Conservation (phyloP, 2,888 invertebrate species). For the Eurois occulta region DNA sequence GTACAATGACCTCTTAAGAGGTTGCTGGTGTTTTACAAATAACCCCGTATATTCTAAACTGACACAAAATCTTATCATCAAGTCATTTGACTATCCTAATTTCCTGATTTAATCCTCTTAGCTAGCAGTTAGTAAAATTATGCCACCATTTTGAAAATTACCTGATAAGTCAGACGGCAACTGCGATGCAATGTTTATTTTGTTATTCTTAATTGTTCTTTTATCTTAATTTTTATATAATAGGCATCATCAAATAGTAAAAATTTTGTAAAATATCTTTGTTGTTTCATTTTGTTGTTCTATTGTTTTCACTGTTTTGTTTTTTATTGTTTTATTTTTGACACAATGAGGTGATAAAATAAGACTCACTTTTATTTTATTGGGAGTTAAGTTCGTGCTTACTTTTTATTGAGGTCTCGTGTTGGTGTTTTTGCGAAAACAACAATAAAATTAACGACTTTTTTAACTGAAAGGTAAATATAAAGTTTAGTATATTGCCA, state of each 20-base stretch:
- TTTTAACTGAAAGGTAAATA: background rate
- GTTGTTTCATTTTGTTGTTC: conserved; percentile 12
- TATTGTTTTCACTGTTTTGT: conserved; percentile 7
- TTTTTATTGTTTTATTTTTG: conserved; percentile 21
- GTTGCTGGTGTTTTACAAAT: too few species aligned
- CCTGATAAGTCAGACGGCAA: conserved; percentile 1
- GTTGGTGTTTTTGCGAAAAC: conserved; percentile 22
- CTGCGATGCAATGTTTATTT: conserved; percentile 6
- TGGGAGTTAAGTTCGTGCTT: background rate
- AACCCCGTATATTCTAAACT: background rate
- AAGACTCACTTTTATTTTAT: conserved; percentile 39
- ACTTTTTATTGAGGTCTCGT: conserved; percentile 25
- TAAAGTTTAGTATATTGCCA: background rate
- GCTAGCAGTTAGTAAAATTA: background rate
- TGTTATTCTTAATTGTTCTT: conserved; percentile 6
- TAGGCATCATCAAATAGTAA: conserved; percentile 11
- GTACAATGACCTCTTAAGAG: too few species aligned
- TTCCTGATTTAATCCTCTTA: background rate
- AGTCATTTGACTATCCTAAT: background rate
- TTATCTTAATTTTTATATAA: conserved; percentile 33
- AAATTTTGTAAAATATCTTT: conserved; percentile 8
- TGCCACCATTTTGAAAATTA: conserved; percentile 14
- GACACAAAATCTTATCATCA: background rate
- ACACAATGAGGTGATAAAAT: conserved; percentile 28
- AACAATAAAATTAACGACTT: background rate